A percentile compares a stretch with the other conserved stretches of the same genome.
Conservation (phyloP, 2,797 vertebrate species). For the Hozukius guyotensis region DNA sequence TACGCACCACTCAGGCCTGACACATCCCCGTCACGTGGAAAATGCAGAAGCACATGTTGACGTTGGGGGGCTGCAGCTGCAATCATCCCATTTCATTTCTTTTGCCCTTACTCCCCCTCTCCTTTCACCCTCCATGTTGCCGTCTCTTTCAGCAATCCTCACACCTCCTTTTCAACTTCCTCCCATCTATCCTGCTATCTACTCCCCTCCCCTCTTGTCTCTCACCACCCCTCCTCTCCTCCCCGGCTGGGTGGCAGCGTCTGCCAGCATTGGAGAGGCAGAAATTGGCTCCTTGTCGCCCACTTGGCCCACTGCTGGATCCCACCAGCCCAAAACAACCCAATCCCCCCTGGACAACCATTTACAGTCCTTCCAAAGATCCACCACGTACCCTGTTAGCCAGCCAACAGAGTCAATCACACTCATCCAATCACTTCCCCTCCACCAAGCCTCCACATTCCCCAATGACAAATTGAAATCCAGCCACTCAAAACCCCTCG, state of each 20-base stretch:
- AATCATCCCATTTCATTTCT: not conserved
- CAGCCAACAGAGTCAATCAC: constrained; percentile 3
- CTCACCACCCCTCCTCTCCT: not conserved
- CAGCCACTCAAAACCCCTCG: not conserved
- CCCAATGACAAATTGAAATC: not conserved
- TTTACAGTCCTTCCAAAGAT: constrained; percentile 4
- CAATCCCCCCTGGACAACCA: not conserved
- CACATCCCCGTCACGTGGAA: not conserved
- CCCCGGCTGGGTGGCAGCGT: not conserved
- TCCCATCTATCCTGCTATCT: not conserved
- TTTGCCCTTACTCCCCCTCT: not conserved
- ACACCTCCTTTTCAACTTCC: not conserved
- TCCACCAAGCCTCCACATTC: not conserved
- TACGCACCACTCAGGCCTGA: not conserved
- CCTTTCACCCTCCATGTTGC: not conserved
- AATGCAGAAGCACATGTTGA: not conserved
- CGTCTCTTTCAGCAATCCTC: not conserved
- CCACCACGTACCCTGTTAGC: not conserved
- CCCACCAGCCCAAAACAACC: constrained; percentile 35
- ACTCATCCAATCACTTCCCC: not conserved
- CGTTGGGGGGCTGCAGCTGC: not conserved
- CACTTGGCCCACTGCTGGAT: constrained; percentile 32
- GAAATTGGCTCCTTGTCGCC: constrained; percentile 26
- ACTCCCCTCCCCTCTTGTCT: not conserved
- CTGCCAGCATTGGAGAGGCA: constrained; percentile 17